Percentiles rank a stretch among this genome's conserved stretches.
These are phyloP conservation scores for Metopolophium dirhodum DNA, from an alignment of 1,140 invertebrate genomes.

Conservation along the genomic window DNA sequence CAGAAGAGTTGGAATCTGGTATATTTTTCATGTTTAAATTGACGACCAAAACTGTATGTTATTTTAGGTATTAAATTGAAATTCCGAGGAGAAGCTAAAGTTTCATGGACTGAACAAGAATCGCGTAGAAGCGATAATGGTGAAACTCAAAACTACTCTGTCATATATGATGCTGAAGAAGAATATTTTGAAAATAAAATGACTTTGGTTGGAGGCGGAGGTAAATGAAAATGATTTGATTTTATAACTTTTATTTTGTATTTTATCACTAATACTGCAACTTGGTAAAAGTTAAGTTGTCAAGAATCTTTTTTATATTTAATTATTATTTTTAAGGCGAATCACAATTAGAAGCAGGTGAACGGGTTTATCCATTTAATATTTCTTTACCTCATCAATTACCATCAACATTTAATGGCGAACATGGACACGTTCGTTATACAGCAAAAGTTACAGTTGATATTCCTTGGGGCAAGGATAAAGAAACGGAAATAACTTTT, in stretches of 20 bases:
- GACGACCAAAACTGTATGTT: neutral
- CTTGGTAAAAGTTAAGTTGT: neutral
- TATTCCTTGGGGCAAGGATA: constrained; percentile 87
- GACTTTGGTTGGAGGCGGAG: constrained; percentile 64
- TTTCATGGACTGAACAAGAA: constrained; percentile 73
- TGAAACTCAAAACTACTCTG: constrained; percentile 67
- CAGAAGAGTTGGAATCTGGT: neutral
- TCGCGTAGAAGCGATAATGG: constrained; percentile 67
- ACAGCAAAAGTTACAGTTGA: constrained; percentile 83
- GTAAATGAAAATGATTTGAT: neutral
- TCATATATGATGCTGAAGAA: constrained; percentile 70
- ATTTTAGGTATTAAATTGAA: constrained; percentile 71
- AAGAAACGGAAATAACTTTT: constrained; percentile 83
- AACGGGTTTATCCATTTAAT: constrained; percentile 75
- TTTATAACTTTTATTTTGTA: neutral
- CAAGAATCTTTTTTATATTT: neutral
- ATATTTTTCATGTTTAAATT: neutral
- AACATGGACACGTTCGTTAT: constrained; percentile 80
- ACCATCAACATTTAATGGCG: constrained; percentile 87
- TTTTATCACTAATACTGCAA: neutral
- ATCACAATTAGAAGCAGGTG: constrained; percentile 74
- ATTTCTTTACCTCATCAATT: constrained; percentile 73
- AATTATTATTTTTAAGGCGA: constrained; percentile 65
- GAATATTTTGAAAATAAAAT: constrained; percentile 75
- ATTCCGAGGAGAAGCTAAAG: constrained; percentile 75